Evolutionary conservation across 1,140 invertebrate genomes (phyloP).

Genomic region (Tenebrio molitor): DNA sequence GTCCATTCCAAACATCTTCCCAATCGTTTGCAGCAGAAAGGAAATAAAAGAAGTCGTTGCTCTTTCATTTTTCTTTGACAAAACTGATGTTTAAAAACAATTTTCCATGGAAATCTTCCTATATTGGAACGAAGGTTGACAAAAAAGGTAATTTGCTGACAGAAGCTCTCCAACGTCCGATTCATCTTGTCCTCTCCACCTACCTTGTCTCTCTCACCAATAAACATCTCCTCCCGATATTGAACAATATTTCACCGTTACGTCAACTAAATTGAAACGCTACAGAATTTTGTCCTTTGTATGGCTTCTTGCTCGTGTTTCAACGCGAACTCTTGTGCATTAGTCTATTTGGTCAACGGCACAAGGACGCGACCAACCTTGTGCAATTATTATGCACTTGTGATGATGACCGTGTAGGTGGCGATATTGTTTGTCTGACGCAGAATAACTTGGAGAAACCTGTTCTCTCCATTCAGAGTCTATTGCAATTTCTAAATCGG

Average conservation of each 20-base stretch:
- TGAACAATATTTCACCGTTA: constrained; percentile 14
- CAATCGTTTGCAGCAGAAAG: too few relatives aligned
- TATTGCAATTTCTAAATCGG: constrained; percentile 34
- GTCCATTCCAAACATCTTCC: too few relatives aligned
- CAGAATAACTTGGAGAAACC: constrained; percentile 25
- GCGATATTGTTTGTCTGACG: constrained; percentile 45
- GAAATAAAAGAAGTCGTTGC: too few relatives aligned
- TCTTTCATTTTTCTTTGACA: too few relatives aligned
- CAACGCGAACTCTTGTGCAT: background rate
- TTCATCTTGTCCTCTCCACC: constrained; percentile 8
- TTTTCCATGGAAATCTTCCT: too few relatives aligned
- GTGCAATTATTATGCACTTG: constrained; percentile 46
- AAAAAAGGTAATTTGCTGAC: too few relatives aligned
- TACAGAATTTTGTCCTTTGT: constrained; percentile 11
- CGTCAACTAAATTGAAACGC: background rate
- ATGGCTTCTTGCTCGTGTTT: background rate
- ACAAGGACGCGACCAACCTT: constrained; percentile 44
- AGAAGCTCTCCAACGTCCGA: constrained; percentile 2
- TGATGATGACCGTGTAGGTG: constrained; percentile 40
- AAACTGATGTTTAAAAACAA: too few relatives aligned
- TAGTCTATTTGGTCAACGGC: constrained; percentile 44
- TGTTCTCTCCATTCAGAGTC: constrained; percentile 23
- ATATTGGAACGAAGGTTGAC: too few relatives aligned
- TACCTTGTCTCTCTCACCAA: background rate
- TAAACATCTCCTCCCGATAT: constrained; percentile 21